Conservation (phyloP, 1,140 invertebrate genomes). For the Fopius arisanus region DNA sequence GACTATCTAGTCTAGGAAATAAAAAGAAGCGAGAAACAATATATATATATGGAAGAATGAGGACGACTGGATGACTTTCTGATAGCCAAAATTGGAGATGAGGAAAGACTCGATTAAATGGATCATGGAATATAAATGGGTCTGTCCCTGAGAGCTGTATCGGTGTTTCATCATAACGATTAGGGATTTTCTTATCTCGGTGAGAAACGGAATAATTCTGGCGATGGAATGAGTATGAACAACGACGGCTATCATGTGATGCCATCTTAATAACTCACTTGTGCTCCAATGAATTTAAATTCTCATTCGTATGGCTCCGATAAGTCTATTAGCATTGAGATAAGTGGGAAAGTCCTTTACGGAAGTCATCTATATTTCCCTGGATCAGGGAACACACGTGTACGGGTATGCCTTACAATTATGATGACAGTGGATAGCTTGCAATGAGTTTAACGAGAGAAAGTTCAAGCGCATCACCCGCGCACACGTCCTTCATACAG, state of each 20-base stretch:
- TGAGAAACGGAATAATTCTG: not conserved
- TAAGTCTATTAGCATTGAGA: constrained; percentile 10
- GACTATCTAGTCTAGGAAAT: not conserved
- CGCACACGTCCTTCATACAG: not conserved
- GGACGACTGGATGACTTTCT: not conserved
- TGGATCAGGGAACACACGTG: not conserved
- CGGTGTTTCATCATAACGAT: not conserved
- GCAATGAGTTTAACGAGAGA: constrained; percentile 15
- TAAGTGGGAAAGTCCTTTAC: constrained; percentile 17
- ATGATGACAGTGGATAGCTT: constrained; percentile 16
- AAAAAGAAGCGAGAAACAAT: not conserved
- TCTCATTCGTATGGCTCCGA: not conserved
- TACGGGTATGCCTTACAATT: not conserved
- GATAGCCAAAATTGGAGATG: not conserved
- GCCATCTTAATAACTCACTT: not conserved
- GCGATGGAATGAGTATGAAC: not conserved
- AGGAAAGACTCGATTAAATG: not conserved
- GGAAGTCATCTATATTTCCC: constrained; percentile 7
- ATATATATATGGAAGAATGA: constrained; percentile 1
- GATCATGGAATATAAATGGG: not conserved
- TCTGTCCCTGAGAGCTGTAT: not conserved
- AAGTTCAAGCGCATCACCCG: constrained; percentile 13
- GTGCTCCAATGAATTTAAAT: not conserved
- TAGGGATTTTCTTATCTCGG: not conserved
- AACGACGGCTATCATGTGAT: not conserved